Conservation (phyloP, 2,113 vertebrate species). For the Zootoca vivipara region DNA sequence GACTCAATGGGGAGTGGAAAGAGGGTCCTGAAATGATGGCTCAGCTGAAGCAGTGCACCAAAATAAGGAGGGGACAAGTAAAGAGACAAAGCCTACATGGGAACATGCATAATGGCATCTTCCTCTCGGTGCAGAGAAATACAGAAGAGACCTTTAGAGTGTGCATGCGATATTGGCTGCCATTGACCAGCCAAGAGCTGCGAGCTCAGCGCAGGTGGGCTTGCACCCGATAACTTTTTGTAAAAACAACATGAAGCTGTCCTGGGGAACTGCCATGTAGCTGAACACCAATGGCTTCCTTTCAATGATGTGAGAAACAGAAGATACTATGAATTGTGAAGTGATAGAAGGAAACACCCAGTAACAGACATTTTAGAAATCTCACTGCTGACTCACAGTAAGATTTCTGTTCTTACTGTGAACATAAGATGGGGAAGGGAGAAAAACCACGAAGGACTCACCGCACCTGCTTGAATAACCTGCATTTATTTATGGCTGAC, state of each 20-base stretch:
- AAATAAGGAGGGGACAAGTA: no score
- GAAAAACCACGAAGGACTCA: background rate
- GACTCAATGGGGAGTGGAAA: background rate
- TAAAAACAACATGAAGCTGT: background rate
- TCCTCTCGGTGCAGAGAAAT: no score
- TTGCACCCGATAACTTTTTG: no score
- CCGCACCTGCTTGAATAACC: background rate
- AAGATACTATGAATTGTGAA: background rate
- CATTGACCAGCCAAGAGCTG: no score
- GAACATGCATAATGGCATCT: no score
- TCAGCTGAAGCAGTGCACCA: background rate
- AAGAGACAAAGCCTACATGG: no score
- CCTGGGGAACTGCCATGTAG: no score
- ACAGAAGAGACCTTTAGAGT: no score
- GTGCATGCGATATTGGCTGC: no score
- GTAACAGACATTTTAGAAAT: background rate
- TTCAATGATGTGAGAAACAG: background rate
- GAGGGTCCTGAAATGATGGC: background rate
- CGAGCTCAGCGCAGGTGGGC: no score
- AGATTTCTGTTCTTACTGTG: background rate
- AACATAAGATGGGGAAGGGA: background rate
- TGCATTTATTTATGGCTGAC: background rate
- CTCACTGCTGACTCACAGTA: background rate
- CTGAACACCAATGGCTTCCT: background rate
- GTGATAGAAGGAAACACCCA: no score